Base-by-base conservation (phyloP, 1,140 invertebrate genomes). In the Meteorus sp. region DNA sequence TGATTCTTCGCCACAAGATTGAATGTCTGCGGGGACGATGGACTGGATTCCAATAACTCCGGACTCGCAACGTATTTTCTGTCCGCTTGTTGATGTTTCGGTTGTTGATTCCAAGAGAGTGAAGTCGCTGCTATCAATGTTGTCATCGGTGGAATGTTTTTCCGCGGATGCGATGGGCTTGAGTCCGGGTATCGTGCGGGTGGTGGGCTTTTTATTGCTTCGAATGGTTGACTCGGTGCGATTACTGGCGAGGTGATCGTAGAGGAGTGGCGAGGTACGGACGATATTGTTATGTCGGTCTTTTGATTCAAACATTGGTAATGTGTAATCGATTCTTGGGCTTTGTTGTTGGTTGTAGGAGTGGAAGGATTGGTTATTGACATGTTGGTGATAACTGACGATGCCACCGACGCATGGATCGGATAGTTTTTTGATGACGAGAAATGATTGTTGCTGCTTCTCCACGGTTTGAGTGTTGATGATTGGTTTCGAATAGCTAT, bases 351-450 rank as follows among this genome's bases (percentile, higher is more conserved):
- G 33, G 41, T 9, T 51, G 43, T 19, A n/a, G 31, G n/a, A n/a
- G n/a, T n/a, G n/a, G n/a, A n/a, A n/a, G n/a, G n/a, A n/a, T n/a
- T n/a, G n/a, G n/a, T n/a, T n/a, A n/a, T n/a, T n/a, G n/a, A n/a
- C n/a, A n/a, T n/a, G n/a, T n/a, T n/a, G n/a, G n/a, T n/a, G n/a
- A n/a, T 22, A 35, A 15, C 39, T 17, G n/a, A 31, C 43, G 31
- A 33, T 22, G 51, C 35, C 54, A 35, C 39, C 47, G 41, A 44
- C 25, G 65, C 69, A 44, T 67, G 22, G 63, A 69, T 64, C 45
- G 50, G 50, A 52, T 19, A 58, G 17, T 19, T 75, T 73, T 44
- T 77, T 72, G 62, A 76, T 62, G 56, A 77, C 69, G 63, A 76
- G 67, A 48, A 74, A 72, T 48, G 69, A 73, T 31, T 75, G 70